Evolutionary conservation across 2,888 invertebrate species (phyloP), one percentile per base, ranked within the genome.

Genomic region (Sphaerophoria taeniata): DNA sequence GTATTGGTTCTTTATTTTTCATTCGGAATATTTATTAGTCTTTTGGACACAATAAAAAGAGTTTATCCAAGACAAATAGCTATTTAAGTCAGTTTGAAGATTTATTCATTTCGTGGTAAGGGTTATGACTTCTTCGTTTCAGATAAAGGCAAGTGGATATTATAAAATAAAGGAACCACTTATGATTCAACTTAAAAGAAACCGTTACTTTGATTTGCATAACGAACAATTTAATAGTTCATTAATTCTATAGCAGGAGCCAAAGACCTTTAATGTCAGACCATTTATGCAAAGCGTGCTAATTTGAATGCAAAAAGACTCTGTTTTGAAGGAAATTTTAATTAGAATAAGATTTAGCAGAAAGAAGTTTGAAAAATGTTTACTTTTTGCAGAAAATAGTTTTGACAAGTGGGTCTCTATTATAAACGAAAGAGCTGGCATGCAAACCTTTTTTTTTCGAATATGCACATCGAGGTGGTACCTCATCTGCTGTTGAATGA

Each of bases 171-270:
- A 49, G 0, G 65, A 65, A 65, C 49, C 49, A 16, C 31, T 65
- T 49, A 16, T 49, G 49, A 65, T 49, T 65, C 3, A 36, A 49
- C 31, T 36, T 33, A 9, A 0, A 45, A 34, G 31, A 33, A 0
- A 49, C 65, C 49, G 65, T 65, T 49, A 49, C 6, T 6, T 4
- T 34, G 47, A 65, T 65, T 65, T 49, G 16, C 49, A 65, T 65
- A 65, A 49, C 33, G 3, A 65, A 63, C 34, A 49, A 34, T 63
- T 45, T 45, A 63, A 9, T 16, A 47, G 49, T 45, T 49, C 31
- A 65, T 49, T 65, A 16, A 49, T 49, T 65, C 63, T 4, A 14
- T 14, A 34, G 3, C 5, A 16, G 3, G 47, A 47, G 63, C 47
- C 63, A 63, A 63, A 63, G 63, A 63, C 45, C 63, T 43, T 60